These are phyloP conservation scores for Coracopsis vasa DNA, from an alignment of 2,113 vertebrate genomes.

Conservation along the genomic window DNA sequence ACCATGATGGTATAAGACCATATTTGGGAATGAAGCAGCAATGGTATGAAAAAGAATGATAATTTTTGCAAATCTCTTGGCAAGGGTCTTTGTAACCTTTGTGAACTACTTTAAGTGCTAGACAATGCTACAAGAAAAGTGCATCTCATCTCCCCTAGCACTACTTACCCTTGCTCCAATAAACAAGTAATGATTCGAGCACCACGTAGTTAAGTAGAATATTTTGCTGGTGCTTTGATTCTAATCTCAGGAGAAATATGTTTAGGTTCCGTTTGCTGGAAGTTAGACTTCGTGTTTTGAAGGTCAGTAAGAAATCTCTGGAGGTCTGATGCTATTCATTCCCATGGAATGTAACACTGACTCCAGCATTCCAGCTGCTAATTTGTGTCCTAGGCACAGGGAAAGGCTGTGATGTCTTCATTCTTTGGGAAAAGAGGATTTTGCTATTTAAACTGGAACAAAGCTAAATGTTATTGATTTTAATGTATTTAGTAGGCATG, in stretches of 20 bases:
- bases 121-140: neutral
- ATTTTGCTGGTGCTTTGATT: conserved; percentile 65
- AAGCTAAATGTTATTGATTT: neutral
- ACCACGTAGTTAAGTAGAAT: conserved; percentile 52
- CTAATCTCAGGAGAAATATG: conserved; percentile 66
- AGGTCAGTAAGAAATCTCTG: conserved; percentile 67
- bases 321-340: conserved; percentile 55
- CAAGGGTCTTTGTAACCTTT: neutral
- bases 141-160: neutral
- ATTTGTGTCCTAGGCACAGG: neutral
- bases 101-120: neutral
- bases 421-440: conserved; percentile 28
- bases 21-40: neutral
- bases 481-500: neutral
- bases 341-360: conserved; percentile 71
- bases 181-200: conserved; percentile 23
- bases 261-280: conserved; percentile 66
- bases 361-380: conserved; percentile 54
- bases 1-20: neutral
- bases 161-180: neutral
- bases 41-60: neutral
- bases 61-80: neutral
- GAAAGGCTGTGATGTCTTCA: neutral
- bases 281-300: conserved; percentile 62
- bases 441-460: neutral